Evolutionary conservation across 1,140 invertebrate genomes (phyloP).

Genomic region (Colletes latitarsis): DNA sequence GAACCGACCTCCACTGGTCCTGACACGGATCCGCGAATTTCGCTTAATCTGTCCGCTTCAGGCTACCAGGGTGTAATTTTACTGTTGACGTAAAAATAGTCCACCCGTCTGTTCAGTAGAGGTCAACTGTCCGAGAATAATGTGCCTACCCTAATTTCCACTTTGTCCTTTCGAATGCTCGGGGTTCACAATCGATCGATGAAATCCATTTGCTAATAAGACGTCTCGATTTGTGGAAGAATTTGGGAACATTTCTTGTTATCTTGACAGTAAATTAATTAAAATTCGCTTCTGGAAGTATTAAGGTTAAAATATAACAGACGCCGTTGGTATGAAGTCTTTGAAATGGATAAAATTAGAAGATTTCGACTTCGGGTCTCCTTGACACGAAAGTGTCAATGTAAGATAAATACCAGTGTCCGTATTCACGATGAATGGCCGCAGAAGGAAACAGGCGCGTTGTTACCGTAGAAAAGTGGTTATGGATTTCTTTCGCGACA

Average conservation of each 20-base stretch:
- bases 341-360: too few relatives aligned
- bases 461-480: not conserved
- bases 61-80: not conserved
- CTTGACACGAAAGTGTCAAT: not conserved
- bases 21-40: not conserved
- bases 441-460: not conserved
- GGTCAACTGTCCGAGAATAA: constrained; percentile 20
- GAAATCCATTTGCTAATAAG: not conserved
- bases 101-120: not conserved
- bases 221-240: not conserved
- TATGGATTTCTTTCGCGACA: not conserved
- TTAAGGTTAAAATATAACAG: too few relatives aligned
- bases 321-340: too few relatives aligned
- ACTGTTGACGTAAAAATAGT: constrained; percentile 5
- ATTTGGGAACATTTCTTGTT: not conserved
- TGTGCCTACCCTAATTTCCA: not conserved
- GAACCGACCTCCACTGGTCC: too few relatives aligned
- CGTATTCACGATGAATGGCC: not conserved
- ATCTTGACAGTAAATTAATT: not conserved
- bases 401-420: not conserved
- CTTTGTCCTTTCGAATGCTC: not conserved
- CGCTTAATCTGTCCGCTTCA: not conserved
- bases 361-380: too few relatives aligned
- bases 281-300: too few relatives aligned
- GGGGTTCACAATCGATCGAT: not conserved